Percentiles rank a stretch among this genome's conserved stretches.
Conservation (phyloP, 1,140 invertebrate genomes). For the Hypothenemus hampei region DNA sequence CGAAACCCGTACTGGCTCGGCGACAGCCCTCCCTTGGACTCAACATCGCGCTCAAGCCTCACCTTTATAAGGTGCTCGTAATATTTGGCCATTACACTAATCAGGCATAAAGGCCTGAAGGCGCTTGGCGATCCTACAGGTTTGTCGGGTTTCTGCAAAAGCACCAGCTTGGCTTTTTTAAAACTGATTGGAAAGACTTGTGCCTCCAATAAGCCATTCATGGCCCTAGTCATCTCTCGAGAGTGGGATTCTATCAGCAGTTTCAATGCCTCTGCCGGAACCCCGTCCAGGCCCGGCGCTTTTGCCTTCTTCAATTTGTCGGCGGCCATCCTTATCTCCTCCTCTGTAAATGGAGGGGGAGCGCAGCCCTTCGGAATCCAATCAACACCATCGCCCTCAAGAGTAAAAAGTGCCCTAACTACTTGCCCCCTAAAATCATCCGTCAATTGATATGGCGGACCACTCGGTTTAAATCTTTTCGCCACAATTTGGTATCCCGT, state of each 20-base stretch:
- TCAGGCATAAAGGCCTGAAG: neutral
- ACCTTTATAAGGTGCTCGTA: neutral
- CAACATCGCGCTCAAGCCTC: neutral
- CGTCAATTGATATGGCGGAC: neutral
- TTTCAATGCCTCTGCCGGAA: too few species aligned
- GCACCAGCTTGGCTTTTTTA: neutral
- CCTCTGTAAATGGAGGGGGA: too few species aligned
- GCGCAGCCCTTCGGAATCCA: too few species aligned
- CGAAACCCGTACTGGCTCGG: neutral
- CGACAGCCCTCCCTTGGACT: too few species aligned
- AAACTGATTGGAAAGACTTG: neutral
- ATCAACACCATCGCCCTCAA: too few species aligned
- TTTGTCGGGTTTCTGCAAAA: neutral
- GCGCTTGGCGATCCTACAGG: neutral
- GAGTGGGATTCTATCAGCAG: too few species aligned
- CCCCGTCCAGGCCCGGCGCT: conserved; percentile 38
- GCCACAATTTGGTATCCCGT: conserved; percentile 4
- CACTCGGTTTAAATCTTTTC: neutral
- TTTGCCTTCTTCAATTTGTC: conserved; percentile 30
- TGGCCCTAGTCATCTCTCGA: too few species aligned
- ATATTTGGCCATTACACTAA: neutral
- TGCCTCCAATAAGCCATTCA: too few species aligned
- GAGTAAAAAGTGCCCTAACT: neutral
- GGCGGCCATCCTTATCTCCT: neutral
- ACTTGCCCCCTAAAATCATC: neutral